Conservation (phyloP, 2,888 invertebrate species). For the Archips crataeganus region DNA sequence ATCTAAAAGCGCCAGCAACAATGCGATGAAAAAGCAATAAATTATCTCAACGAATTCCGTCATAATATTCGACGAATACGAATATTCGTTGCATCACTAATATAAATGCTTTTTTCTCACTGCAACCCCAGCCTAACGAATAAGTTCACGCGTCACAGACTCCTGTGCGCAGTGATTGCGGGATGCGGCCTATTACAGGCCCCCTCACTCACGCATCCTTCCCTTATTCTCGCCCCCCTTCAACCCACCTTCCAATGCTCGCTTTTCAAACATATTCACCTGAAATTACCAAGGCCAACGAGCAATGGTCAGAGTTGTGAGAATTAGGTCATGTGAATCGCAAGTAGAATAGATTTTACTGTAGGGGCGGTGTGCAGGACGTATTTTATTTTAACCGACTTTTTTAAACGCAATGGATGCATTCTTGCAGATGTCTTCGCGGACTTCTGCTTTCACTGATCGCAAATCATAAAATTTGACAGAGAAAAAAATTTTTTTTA, state of each 20-base stretch:
- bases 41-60: no score
- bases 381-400: conserved; percentile 10
- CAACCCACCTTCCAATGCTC: conserved; percentile 6
- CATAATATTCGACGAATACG: no score
- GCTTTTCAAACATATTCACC: background rate
- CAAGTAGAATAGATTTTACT: background rate
- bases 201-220: conserved; percentile 55
- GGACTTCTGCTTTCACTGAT: background rate
- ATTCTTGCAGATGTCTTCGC: background rate
- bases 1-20: no score
- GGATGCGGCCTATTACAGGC: conserved; percentile 76
- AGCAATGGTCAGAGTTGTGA: conserved; percentile 8
- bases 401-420: background rate
- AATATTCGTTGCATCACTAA: no score
- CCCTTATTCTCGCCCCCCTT: conserved; percentile 5
- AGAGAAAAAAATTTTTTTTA: background rate
- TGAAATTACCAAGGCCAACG: background rate
- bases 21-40: no score
- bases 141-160: conserved; percentile 72
- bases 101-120: conserved; percentile 39
- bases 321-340: conserved; percentile 24
- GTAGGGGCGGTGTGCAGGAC: background rate
- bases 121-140: conserved; percentile 56
- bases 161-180: conserved; percentile 76
- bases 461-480: background rate